Evolutionary conservation across 1,140 invertebrate genomes (phyloP).

Genomic region (Drosophila navojoa): DNA sequence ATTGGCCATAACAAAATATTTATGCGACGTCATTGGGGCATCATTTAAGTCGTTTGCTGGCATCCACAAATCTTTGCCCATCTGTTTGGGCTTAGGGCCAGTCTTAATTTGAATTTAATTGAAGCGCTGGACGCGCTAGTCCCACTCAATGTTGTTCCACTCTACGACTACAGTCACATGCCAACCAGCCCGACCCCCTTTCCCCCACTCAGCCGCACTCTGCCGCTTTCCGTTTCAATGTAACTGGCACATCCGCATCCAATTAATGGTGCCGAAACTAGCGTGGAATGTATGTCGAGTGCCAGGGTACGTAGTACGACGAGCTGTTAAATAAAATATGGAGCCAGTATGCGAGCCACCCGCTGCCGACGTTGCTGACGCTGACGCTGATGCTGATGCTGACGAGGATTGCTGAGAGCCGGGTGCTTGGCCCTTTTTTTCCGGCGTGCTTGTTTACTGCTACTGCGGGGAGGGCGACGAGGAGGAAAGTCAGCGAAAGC

Average conservation of each 20-base stretch:
- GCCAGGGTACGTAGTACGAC: constrained; percentile 51
- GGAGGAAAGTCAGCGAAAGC: neutral
- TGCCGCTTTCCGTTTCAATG: constrained; percentile 34
- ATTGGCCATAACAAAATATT: constrained; percentile 69
- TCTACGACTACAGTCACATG: neutral
- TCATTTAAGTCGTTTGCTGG: constrained; percentile 70
- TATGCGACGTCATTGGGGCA: constrained; percentile 77
- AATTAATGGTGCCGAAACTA: constrained; percentile 79
- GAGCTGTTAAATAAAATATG: constrained; percentile 78
- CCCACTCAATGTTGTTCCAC: neutral
- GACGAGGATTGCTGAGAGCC: constrained; percentile 31
- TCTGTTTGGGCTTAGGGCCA: constrained; percentile 68
- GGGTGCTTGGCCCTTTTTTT: constrained; percentile 66
- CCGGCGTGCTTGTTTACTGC: constrained; percentile 62
- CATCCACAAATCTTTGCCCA: constrained; percentile 58
- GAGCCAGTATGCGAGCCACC: constrained; percentile 35
- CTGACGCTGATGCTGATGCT: constrained; percentile 13
- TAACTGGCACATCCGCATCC: constrained; percentile 80
- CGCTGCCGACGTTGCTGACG: constrained; percentile 26
- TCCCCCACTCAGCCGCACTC: neutral
- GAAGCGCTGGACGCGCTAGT: constrained; percentile 51
- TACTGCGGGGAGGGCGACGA: constrained; percentile 14
- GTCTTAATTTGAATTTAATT: constrained; percentile 80
- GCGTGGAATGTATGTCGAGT: constrained; percentile 78
- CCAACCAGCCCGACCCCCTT: no score